These are phyloP conservation scores for Abrostola triplasia DNA, from an alignment of 2,888 invertebrate species.

Conservation along the genomic window DNA sequence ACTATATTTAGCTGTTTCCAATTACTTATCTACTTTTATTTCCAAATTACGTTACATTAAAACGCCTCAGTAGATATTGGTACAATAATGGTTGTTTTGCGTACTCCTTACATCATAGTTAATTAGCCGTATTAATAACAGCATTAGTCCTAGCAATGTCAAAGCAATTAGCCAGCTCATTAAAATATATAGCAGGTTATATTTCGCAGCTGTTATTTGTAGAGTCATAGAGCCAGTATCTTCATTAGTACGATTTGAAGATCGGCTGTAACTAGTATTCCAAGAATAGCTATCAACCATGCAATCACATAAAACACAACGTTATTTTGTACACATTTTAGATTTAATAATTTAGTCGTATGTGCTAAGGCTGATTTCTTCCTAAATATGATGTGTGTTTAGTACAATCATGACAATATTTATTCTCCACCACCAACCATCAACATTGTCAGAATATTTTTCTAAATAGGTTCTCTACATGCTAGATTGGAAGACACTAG, in stretches of 20 bases:
- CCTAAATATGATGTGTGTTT: too few species aligned
- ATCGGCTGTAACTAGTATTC: background rate
- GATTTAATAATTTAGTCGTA: background rate
- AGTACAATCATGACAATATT: too few species aligned
- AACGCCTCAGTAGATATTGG: conserved; percentile 1
- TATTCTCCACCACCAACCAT: too few species aligned
- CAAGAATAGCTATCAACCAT: background rate
- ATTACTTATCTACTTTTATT: conserved; percentile 8
- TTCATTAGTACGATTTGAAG: background rate
- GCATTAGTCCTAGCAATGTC: conserved; percentile 5
- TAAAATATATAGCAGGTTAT: background rate
- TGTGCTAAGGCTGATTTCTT: too few species aligned
- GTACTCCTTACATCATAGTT: conserved; percentile 54
- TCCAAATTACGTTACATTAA: conserved; percentile 23
- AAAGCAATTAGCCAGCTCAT: conserved; percentile 4
- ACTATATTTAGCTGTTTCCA: conserved; percentile 14
- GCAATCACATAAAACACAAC: too few species aligned
- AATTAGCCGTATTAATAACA: conserved; percentile 75
- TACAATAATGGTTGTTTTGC: background rate
- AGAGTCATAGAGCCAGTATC: background rate
- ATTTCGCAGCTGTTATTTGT: background rate
- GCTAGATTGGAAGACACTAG: too few species aligned
- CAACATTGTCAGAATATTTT: too few species aligned
- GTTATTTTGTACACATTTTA: too few species aligned
- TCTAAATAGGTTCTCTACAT: too few species aligned